Evolutionary conservation across 64 coral and sea anemone species (phyloP), one percentile per base, ranked within the genome.

Genomic region (Dendronephthya gigantea): DNA sequence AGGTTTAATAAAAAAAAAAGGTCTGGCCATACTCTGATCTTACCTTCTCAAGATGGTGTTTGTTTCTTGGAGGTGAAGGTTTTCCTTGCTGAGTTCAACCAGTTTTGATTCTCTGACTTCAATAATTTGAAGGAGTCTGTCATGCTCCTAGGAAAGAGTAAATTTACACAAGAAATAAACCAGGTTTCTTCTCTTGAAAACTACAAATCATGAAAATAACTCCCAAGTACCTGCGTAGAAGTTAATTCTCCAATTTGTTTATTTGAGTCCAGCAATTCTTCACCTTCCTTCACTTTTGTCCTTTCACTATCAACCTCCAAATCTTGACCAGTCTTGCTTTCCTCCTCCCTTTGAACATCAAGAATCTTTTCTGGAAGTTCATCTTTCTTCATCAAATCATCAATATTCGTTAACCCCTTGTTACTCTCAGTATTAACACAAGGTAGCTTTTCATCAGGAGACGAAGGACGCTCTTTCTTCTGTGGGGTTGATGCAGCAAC

Each of bases 1-100:
- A n/a, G n/a, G n/a, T n/a, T n/a, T n/a, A n/a, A n/a, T n/a, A n/a
- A n/a, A n/a, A n/a, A n/a, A n/a, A n/a, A n/a, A n/a, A n/a, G n/a
- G n/a, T n/a, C n/a, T n/a, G n/a, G n/a, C n/a, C n/a, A n/a, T n/a
- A n/a, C n/a, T n/a, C n/a, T n/a, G n/a, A n/a, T 52, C n/a, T 11
- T 79, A 79, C 72, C 72, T 79, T 79, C 72, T 79, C 17, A 79
- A 39, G 36, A 79, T 79, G 2, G 72, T 33, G 30, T 79, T 79
- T 34, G 72, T 79, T 33, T 79, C 72, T 19, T 79, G 72, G 10
- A 79, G n/a, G 36, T 79, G 16, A 29, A 79, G 72, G 16, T 79
- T 79, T 33, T 79, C 72, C 22, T 35, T 79, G 36, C 72, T 79
- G 8, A 79, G 32, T 12, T 39, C 72, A 79, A 79, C 72, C 30